These are phyloP conservation scores for Epiblema foenella DNA, from an alignment of 2,888 invertebrate species.

Conservation along the genomic window DNA sequence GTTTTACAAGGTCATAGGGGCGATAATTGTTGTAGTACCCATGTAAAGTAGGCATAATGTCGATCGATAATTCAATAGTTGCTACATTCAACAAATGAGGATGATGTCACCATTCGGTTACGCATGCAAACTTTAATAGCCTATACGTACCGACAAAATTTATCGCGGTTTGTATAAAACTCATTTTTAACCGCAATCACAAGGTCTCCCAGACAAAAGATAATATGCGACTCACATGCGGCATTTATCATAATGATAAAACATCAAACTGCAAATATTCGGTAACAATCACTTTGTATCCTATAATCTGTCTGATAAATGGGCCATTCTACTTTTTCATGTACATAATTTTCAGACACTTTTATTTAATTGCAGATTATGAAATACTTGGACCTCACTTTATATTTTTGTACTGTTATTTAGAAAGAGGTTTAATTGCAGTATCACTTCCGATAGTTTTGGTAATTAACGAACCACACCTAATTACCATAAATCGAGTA, in stretches of 20 bases:
- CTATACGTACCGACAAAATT: slow-evolving; percentile 18
- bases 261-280: background rate
- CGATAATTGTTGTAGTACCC: no score
- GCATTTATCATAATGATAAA: background rate
- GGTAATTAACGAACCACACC: no score
- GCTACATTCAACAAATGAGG: background rate
- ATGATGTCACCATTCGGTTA: slow-evolving; percentile 21
- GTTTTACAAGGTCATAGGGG: no score
- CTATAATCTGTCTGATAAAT: background rate
- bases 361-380: no score
- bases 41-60: background rate
- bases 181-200: slow-evolving; percentile 15
- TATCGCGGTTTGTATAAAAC: slow-evolving; percentile 17
- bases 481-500: no score
- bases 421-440: no score
- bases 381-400: no score
- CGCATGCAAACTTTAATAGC: slow-evolving; percentile 20
- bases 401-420: no score
- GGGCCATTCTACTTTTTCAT: no score
- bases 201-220: background rate
- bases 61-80: slow-evolving; percentile 13
- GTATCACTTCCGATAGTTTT: no score
- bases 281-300: background rate
- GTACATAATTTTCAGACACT: no score
- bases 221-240: background rate